These are phyloP conservation scores for Pseudonaja textilis DNA, from an alignment of 2,113 vertebrate genomes.

Conservation along the genomic window DNA sequence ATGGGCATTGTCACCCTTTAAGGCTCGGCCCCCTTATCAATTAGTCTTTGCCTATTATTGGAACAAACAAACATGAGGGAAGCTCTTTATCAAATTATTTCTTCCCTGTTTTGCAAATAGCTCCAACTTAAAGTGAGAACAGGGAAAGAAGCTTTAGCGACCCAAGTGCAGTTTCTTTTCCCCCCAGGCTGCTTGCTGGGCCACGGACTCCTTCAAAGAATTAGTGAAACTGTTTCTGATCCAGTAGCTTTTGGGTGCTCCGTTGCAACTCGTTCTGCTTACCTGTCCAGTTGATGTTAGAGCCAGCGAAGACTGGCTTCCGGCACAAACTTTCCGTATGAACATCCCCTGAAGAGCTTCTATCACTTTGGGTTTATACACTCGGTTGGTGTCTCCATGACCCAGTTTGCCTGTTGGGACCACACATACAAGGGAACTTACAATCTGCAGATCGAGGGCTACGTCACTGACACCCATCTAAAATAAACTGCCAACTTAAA, in stretches of 20 bases:
- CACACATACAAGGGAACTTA: background rate
- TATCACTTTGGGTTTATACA: conserved; percentile 85
- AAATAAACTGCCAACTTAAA: background rate
- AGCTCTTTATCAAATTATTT: background rate
- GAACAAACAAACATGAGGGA: background rate
- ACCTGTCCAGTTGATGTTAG: conserved; percentile 86
- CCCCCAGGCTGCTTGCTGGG: background rate
- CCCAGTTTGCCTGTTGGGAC: conserved; percentile 77
- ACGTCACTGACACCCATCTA: background rate
- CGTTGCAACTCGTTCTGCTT: conserved; percentile 3
- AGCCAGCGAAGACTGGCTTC: conserved; percentile 83
- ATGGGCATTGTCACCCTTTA: background rate
- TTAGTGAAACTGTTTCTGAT: background rate
- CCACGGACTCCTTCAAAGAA: background rate
- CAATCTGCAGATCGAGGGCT: background rate
- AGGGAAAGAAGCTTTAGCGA: background rate
- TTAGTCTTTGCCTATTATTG: background rate
- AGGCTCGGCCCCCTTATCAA: background rate
- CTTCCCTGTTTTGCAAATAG: background rate
- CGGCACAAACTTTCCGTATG: conserved; percentile 84
- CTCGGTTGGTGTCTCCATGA: conserved; percentile 85
- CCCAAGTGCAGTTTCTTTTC: no score
- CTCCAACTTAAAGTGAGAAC: background rate
- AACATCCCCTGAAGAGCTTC: conserved; percentile 87
- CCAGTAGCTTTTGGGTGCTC: background rate